Base-by-base conservation (phyloP, 2,113 vertebrate genomes). In the Coturnix japonica region DNA sequence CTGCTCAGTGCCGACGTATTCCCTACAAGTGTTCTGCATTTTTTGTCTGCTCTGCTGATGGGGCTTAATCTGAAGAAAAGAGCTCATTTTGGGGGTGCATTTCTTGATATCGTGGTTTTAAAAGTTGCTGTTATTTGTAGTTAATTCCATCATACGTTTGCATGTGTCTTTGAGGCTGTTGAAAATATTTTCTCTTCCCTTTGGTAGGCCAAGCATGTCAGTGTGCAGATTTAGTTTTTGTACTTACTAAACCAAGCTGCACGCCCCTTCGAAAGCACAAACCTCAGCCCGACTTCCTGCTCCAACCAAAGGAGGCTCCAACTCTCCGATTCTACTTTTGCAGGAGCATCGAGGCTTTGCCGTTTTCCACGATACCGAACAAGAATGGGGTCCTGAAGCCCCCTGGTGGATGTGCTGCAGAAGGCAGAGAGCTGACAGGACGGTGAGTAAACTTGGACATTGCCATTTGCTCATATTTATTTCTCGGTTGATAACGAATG, bases 261-360 rank as follows among this genome's bases (percentile, higher is more conserved):
- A 15, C 14, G 21, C 1, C 19, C 3, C 8, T 80, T 35, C 39
- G 63, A 30, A 49, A 49, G 31, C 1, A 0, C 30, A 26, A 15
- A 15, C 8, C 0, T 6, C 33, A 57, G 15, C 4, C 43, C 4
- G 20, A 1, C 63, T 74, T 83, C 8, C 33, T 39, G 37, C 46
- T 43, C 30, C 39, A 35, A 26, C 37, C 31, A 2, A 7, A 54
- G 28, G 17, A 13, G 20, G 2, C 20, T 3, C 2, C 35, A 7
- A 13, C 19, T 51, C 63, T 31, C 19, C 26, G 2, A 0, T 2
- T 13, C 4, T 11, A 1, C 0, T 53, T 33, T n/a, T 39, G 47
- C 60, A 2, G 69, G 54, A 54, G 1, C 21, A 15, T 20, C 1
- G 2, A 28, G 9, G 26, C 4, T 1, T 33, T 21, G 25, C 31